Evolutionary conservation across 2,888 invertebrate genomes (phyloP).

Genomic region (Molorchus minor): DNA sequence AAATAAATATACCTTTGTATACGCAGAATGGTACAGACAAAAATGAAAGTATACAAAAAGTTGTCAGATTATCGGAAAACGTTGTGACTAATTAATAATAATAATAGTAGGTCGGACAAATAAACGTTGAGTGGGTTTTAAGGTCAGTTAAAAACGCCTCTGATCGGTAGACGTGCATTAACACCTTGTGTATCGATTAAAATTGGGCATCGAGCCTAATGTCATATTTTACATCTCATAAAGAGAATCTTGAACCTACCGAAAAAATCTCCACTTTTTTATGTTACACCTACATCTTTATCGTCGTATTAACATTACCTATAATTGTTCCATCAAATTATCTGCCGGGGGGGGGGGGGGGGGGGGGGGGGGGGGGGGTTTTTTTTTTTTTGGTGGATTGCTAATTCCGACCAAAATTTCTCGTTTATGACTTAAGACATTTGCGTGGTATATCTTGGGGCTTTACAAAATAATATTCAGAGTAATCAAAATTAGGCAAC

Average conservation of each 20-base stretch:
- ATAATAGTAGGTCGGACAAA: constrained; percentile 3
- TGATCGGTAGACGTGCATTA: background rate
- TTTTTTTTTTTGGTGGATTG: too few relatives aligned
- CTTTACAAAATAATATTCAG: too few relatives aligned
- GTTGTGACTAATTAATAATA: constrained; percentile 8
- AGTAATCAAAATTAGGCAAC: too few relatives aligned
- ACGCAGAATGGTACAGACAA: background rate
- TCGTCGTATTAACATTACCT: too few relatives aligned
- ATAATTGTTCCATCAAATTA: too few relatives aligned
- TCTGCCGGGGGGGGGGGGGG: too few relatives aligned
- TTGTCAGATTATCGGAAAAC: constrained; percentile 1
- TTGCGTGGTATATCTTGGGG: too few relatives aligned
- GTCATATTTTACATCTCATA: background rate
- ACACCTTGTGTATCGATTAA: background rate
- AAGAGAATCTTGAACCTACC: background rate
- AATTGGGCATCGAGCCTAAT: background rate
- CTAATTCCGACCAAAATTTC: too few relatives aligned
- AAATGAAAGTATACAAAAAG: constrained; percentile 6
- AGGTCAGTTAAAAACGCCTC: background rate
- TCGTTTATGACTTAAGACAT: too few relatives aligned
- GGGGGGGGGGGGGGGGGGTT: too few relatives aligned
- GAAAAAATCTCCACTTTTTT: background rate
- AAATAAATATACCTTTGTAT: background rate
- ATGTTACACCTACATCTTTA: background rate
- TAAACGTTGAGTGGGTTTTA: constrained; percentile 7